These are phyloP conservation scores for Paratilapia polleni DNA, from an alignment of 2,113 vertebrate genomes.

Conservation along the genomic window DNA sequence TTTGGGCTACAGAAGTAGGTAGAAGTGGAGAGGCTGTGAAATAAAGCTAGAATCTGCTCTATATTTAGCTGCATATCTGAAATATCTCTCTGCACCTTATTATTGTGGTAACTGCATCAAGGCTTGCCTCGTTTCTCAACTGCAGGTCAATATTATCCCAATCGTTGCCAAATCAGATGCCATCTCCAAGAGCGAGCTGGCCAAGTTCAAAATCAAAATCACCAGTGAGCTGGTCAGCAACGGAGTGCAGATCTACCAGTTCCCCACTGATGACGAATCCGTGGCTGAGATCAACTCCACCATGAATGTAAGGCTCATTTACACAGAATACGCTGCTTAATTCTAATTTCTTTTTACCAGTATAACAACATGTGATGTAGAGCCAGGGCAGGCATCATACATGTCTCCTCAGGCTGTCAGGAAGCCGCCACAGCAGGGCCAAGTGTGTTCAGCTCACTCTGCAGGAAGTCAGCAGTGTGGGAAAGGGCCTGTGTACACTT, in stretches of 20 bases:
- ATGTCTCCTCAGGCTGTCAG: constrained; percentile 44
- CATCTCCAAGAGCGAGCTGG: constrained; percentile 96
- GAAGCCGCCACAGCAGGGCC: constrained; percentile 33
- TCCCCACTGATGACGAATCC: constrained; percentile 95
- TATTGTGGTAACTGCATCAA: background rate
- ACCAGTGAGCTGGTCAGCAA: constrained; percentile 98
- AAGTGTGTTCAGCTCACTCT: constrained; percentile 33
- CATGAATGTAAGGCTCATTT: constrained; percentile 90
- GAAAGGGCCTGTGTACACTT: constrained; percentile 47
- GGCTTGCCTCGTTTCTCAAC: background rate
- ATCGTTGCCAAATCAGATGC: constrained; percentile 98
- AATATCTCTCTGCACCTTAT: background rate
- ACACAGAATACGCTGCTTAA: background rate
- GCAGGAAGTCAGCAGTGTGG: constrained; percentile 68
- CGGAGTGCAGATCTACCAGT: constrained; percentile 98
- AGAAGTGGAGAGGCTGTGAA: background rate
- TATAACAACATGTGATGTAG: background rate
- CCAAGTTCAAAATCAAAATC: constrained; percentile 99
- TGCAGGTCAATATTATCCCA: constrained; percentile 96
- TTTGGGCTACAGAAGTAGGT: constrained; percentile 10
- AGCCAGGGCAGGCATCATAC: constrained; percentile 31
- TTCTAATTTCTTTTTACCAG: background rate
- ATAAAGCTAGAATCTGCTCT: background rate
- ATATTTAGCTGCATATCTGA: constrained; percentile 23
- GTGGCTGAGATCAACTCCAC: constrained; percentile 98